These are phyloP conservation scores for Epizoanthus scotinus DNA, from an alignment of 92 coral and sea anemone species.

Conservation along the genomic window DNA sequence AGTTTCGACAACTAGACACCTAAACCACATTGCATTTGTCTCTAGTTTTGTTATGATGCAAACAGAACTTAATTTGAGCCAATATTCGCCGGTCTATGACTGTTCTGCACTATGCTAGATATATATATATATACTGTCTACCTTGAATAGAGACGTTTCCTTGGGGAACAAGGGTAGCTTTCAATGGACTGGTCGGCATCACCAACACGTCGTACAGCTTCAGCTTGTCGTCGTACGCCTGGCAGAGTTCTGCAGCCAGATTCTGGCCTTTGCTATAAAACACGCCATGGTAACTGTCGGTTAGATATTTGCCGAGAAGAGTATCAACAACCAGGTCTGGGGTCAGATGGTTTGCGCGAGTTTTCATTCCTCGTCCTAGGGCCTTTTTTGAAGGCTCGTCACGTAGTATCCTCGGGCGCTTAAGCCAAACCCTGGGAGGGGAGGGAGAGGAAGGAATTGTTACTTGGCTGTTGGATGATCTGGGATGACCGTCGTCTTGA, in stretches of 20 bases:
- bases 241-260: conserved; percentile 48
- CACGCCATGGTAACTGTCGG: conserved; percentile 44
- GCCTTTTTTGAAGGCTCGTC: conserved; percentile 52
- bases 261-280: conserved; percentile 57
- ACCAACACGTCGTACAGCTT: conserved; percentile 53
- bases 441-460: too few relatives aligned
- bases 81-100: too few relatives aligned
- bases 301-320: conserved; percentile 55
- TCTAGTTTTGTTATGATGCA: too few relatives aligned
- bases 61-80: too few relatives aligned
- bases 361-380: conserved; percentile 45
- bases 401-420: conserved; percentile 49
- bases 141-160: conserved; percentile 47
- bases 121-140: neutral
- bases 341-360: conserved; percentile 41
- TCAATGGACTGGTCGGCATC: conserved; percentile 64
- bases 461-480: too few relatives aligned
- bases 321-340: conserved; percentile 24
- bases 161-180: conserved; percentile 55
- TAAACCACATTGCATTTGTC: too few relatives aligned
- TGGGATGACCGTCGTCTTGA: too few relatives aligned
- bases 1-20: too few relatives aligned
- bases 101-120: too few relatives aligned
- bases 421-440: conserved; percentile 26
- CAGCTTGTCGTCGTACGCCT: conserved; percentile 56